These are phyloP conservation scores for Phoxinus dragarum DNA, from an alignment of 2,797 vertebrate species.

Conservation along the genomic window DNA sequence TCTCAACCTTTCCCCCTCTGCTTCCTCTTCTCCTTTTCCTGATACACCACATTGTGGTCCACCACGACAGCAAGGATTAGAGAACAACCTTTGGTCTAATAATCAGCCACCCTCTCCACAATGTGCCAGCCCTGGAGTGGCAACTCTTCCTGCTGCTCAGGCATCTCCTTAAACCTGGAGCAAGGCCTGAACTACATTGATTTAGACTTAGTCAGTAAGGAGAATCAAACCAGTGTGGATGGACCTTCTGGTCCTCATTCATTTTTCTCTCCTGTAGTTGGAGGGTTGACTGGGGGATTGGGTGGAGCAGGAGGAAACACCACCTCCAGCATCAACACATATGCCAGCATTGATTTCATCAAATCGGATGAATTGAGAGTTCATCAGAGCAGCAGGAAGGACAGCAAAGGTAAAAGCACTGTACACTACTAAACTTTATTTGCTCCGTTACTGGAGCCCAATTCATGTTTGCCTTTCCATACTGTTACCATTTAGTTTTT, in stretches of 20 bases:
- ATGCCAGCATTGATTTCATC: conserved; percentile 86
- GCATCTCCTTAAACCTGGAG: conserved; percentile 70
- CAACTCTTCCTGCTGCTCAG: conserved; percentile 69
- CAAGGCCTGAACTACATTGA: conserved; percentile 86
- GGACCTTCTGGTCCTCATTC: conserved; percentile 71
- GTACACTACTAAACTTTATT: neutral
- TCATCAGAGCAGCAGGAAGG: conserved; percentile 75
- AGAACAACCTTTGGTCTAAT: conserved; percentile 75
- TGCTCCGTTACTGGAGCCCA: neutral
- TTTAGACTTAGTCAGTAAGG: conserved; percentile 79
- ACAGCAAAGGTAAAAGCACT: conserved; percentile 76
- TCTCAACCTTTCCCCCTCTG: conserved; percentile 67
- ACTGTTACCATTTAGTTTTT: neutral
- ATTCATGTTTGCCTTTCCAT: neutral
- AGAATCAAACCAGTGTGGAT: conserved; percentile 73
- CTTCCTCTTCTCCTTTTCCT: conserved; percentile 73
- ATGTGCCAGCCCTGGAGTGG: conserved; percentile 59
- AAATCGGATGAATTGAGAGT: conserved; percentile 80
- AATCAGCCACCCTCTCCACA: conserved; percentile 65
- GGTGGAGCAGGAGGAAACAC: conserved; percentile 67
- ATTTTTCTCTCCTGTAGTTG: conserved; percentile 54
- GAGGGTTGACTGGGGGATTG: conserved; percentile 50
- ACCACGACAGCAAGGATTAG: conserved; percentile 72
- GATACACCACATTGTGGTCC: conserved; percentile 70
- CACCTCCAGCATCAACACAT: conserved; percentile 75